Conservation (phyloP, 2,888 invertebrate genomes). For the Beris chalybata region DNA sequence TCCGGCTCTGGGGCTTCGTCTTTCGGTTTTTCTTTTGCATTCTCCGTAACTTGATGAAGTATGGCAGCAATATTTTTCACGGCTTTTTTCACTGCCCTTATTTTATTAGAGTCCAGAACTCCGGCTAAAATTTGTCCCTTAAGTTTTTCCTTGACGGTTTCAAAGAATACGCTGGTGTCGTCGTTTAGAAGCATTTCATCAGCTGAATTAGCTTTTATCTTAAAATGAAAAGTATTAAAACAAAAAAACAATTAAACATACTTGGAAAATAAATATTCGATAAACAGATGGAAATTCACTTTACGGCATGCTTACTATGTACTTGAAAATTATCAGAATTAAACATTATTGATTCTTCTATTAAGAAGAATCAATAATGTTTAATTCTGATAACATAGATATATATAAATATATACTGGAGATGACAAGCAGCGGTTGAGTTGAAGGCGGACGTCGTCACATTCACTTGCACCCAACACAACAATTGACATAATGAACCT, state of each 20-base stretch:
- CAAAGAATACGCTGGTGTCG: conserved; percentile 73
- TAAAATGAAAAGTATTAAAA: conserved; percentile 10
- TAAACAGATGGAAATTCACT: too few relatives aligned
- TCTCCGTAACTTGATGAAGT: conserved; percentile 66
- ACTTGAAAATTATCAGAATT: too few relatives aligned
- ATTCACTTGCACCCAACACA: too few relatives aligned
- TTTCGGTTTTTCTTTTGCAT: conserved; percentile 46
- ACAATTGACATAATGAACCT: too few relatives aligned
- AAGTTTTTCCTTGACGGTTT: conserved; percentile 83
- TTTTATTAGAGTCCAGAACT: conserved; percentile 63
- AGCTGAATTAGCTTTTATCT: conserved; percentile 68
- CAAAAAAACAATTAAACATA: not conserved
- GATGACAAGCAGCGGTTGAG: too few relatives aligned
- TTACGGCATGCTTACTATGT: too few relatives aligned
- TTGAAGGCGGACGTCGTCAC: too few relatives aligned
- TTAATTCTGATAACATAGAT: too few relatives aligned
- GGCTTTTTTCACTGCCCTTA: conserved; percentile 72
- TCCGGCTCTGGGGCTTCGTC: conserved; percentile 47
- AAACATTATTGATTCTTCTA: too few relatives aligned
- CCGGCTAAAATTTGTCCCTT: conserved; percentile 76
- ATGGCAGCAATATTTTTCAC: conserved; percentile 76
- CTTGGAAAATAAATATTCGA: not conserved
- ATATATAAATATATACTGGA: too few relatives aligned
- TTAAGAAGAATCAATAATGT: too few relatives aligned
- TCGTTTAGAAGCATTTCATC: conserved; percentile 74